A percentile compares a stretch with the other conserved stretches of the same genome.
Evolutionary conservation across 2,113 vertebrate species (phyloP).

Genomic region (Channa maculata): DNA sequence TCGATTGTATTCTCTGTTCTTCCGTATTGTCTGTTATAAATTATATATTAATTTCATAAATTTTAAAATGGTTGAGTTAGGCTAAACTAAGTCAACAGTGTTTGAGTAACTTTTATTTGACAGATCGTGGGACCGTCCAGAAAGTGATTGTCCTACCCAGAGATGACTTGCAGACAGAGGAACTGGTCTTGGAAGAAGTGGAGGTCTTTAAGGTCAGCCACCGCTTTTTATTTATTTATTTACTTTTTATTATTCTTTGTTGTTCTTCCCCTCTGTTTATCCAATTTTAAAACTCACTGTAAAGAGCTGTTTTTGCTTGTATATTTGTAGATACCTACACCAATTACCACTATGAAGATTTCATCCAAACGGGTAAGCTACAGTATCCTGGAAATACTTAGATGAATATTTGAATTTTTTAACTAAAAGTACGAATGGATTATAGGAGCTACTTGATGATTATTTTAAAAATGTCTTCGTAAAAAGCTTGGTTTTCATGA

Average conservation of each 20-base stretch:
- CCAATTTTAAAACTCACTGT: neutral
- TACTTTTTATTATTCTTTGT: too few relatives aligned
- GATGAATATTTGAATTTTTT: neutral
- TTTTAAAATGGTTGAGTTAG: too few relatives aligned
- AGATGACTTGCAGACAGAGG: constrained; percentile 95
- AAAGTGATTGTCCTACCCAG: constrained; percentile 97
- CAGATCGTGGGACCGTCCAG: constrained; percentile 96
- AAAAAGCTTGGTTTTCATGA: too few relatives aligned
- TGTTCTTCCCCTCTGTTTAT: neutral
- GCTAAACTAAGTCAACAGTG: neutral
- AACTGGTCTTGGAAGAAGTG: constrained; percentile 96
- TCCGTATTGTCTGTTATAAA: too few relatives aligned
- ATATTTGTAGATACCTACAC: constrained; percentile 87
- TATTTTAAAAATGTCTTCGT: neutral
- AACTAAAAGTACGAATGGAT: neutral
- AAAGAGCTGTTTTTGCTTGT: constrained; percentile 1
- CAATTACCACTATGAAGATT: constrained; percentile 97
- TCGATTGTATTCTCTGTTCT: too few relatives aligned
- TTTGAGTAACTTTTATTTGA: constrained; percentile 1
- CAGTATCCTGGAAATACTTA: neutral
- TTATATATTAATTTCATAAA: too few relatives aligned
- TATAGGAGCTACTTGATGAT: neutral
- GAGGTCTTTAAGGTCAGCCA: constrained; percentile 93
- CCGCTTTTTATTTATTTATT: neutral
- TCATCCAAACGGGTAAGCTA: constrained; percentile 94